Percentiles rank a stretch among this genome's conserved stretches.
Conservation (phyloP, 2,113 vertebrate species). For the Odocoileus hemionus region DNA sequence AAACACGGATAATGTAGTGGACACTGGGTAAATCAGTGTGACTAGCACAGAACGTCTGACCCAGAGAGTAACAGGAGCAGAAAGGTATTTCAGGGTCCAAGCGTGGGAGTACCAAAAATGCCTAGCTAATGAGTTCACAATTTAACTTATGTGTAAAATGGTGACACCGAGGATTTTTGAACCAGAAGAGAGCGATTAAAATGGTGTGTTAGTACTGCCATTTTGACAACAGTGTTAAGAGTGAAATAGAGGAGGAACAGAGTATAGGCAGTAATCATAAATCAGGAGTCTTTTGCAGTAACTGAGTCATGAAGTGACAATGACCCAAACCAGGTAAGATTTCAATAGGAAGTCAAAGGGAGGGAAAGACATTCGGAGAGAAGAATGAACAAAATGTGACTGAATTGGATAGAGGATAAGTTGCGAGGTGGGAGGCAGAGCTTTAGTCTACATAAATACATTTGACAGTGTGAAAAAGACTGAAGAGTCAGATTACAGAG, state of each 20-base stretch:
- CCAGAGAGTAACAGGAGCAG: background rate
- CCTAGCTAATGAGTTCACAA: background rate
- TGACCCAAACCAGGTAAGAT: background rate
- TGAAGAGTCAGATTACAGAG: background rate
- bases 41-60: background rate
- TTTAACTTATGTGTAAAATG: background rate
- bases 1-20: background rate
- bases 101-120: background rate
- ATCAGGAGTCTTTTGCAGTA: background rate
- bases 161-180: background rate
- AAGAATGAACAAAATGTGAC: background rate
- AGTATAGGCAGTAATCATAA: background rate
- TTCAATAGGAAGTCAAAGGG: background rate
- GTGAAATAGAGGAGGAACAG: background rate
- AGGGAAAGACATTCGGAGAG: background rate
- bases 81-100: background rate
- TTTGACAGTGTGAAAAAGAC: background rate
- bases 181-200: background rate
- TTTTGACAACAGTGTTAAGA: constrained; percentile 12
- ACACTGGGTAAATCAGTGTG: background rate
- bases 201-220: background rate
- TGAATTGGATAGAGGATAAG: background rate
- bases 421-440: background rate
- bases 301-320: background rate
- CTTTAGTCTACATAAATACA: background rate